phyloP scores from a whole-genome alignment of 2,113 vertebrate genomes.

The Oryzias melastigma region DNA sequence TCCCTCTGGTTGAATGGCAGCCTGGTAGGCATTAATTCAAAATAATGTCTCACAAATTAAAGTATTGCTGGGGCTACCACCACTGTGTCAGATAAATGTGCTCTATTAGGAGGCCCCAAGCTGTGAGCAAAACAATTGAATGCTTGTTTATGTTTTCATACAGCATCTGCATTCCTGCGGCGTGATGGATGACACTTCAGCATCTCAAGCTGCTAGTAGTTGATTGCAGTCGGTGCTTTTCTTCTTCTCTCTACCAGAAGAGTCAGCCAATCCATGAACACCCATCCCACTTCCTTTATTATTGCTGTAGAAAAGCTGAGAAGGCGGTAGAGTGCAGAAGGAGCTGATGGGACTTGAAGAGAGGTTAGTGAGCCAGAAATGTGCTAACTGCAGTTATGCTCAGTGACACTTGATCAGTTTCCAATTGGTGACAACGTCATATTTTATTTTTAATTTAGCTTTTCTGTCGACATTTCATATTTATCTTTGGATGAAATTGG shows the following conservation, averaged over 20 bases:
- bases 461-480: neutral
- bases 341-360: conserved; percentile 44
- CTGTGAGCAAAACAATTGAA: conserved; percentile 72
- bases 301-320: conserved; percentile 36
- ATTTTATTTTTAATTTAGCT: conserved; percentile 10
- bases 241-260: conserved; percentile 35
- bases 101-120: conserved; percentile 69
- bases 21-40: conserved; percentile 77
- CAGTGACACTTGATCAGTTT: conserved; percentile 7
- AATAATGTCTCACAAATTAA: conserved; percentile 77
- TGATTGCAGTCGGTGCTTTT: conserved; percentile 43
- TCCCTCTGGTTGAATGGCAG: conserved; percentile 63
- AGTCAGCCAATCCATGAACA: conserved; percentile 26
- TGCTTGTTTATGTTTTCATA: conserved; percentile 75
- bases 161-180: conserved; percentile 52
- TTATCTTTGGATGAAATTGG: conserved; percentile 11
- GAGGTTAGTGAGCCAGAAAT: conserved; percentile 23
- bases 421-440: neutral
- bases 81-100: conserved; percentile 69
- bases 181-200: conserved; percentile 65
- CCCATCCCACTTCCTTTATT: conserved; percentile 40
- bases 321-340: conserved; percentile 5
- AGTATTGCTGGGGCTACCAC: conserved; percentile 70
- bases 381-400: conserved; percentile 39
- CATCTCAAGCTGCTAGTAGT: conserved; percentile 57